These are phyloP conservation scores for Amphimedon queenslandica DNA, from an alignment of 37 sponge, comb jelly and placozoan genomes.

Conservation along the genomic window DNA sequence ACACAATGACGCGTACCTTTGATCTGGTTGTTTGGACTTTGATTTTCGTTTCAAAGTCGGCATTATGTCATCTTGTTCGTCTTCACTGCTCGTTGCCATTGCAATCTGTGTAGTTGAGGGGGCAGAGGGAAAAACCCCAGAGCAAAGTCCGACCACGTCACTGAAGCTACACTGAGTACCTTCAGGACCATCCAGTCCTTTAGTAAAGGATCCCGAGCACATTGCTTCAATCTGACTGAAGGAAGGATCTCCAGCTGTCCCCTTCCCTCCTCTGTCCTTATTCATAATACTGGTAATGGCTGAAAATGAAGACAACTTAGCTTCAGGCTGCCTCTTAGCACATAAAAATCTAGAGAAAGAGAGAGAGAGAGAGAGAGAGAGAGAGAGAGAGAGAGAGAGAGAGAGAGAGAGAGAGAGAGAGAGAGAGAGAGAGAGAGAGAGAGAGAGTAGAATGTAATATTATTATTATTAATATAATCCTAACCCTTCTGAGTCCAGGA, in stretches of 20 bases:
- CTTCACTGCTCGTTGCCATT: slow-evolving; percentile 6
- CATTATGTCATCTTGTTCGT: slow-evolving; percentile 16
- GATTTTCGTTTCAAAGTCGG: slow-evolving; percentile 32
- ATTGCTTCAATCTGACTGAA: not conserved
- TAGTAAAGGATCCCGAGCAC: not conserved
- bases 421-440: slow-evolving; percentile 30
- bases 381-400: too few species aligned
- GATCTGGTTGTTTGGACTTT: slow-evolving; percentile 18
- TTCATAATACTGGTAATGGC: too few species aligned
- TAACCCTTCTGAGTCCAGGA: slow-evolving; percentile 76
- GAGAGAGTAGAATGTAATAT: slow-evolving; percentile 42
- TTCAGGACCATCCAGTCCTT: not conserved
- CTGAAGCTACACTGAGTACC: slow-evolving; percentile 9
- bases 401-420: too few species aligned
- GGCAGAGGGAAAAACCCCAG: slow-evolving; percentile 50
- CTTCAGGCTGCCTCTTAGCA: too few species aligned
- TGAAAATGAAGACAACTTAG: too few species aligned
- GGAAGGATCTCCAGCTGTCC: too few species aligned
- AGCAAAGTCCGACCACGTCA: slow-evolving; percentile 52
- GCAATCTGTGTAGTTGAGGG: not conserved
- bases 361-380: too few species aligned
- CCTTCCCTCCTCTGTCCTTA: too few species aligned
- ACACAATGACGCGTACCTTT: slow-evolving; percentile 7
- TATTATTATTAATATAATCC: too few species aligned
- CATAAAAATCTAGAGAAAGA: too few species aligned